Evolutionary conservation across 2,113 vertebrate genomes (phyloP).

Genomic region (Gobiocypris rarus): DNA sequence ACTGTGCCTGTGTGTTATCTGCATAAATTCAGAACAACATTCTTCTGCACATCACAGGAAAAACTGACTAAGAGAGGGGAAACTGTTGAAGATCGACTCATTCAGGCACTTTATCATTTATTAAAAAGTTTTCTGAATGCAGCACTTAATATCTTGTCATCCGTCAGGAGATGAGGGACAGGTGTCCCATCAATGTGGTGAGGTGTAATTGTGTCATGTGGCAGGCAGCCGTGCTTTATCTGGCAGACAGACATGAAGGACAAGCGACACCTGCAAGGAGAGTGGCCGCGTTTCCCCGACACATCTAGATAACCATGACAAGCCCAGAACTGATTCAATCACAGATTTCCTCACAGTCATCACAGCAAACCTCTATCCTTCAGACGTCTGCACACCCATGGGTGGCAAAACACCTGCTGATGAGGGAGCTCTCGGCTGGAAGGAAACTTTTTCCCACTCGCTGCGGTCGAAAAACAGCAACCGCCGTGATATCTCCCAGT

Average conservation of each 20-base stretch:
- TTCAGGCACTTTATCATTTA: not conserved
- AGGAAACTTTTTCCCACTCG: constrained; percentile 3
- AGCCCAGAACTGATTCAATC: constrained; percentile 64
- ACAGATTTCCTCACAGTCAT: constrained; percentile 59
- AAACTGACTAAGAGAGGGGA: not conserved
- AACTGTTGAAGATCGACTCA: not conserved
- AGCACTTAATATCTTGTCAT: not conserved
- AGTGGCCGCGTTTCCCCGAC: constrained; percentile 55
- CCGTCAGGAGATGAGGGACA: constrained; percentile 21
- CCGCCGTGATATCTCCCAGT: not conserved
- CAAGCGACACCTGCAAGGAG: constrained; percentile 56
- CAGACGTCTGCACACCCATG: constrained; percentile 32
- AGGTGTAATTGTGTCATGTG: constrained; percentile 53
- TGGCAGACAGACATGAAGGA: constrained; percentile 47
- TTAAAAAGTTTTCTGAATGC: constrained; percentile 11
- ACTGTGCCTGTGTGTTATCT: constrained; percentile 31
- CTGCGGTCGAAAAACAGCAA: not conserved
- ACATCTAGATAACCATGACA: constrained; percentile 67
- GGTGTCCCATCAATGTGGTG: constrained; percentile 40
- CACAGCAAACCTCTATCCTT: constrained; percentile 39
- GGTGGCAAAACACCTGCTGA: constrained; percentile 38
- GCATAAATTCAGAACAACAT: constrained; percentile 39
- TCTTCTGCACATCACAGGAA: not conserved
- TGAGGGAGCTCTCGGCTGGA: constrained; percentile 17
- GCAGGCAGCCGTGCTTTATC: constrained; percentile 61